phyloP scores from a whole-genome alignment of 2,888 invertebrate species.

The Choreutis nemorana region DNA sequence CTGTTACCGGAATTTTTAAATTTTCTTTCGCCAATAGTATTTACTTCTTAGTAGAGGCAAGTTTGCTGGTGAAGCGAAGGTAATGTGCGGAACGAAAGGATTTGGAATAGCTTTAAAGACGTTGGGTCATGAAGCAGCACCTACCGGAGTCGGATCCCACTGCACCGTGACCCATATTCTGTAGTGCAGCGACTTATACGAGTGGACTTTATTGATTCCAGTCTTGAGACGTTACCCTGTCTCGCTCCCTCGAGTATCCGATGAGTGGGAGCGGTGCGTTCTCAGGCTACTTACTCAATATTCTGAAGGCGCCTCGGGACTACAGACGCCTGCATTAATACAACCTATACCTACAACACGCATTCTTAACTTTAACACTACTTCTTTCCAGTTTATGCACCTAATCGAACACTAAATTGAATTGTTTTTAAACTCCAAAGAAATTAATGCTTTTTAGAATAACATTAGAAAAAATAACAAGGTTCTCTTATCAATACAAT shows the following conservation, averaged over 20 bases:
- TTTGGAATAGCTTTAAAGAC: constrained; percentile 18
- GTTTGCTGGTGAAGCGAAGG: constrained; percentile 12
- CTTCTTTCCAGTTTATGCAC: too few species aligned
- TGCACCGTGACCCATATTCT: constrained; percentile 63
- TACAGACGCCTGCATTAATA: constrained; percentile 42
- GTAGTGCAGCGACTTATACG: constrained; percentile 54
- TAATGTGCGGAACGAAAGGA: too few species aligned
- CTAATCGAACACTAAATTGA: too few species aligned
- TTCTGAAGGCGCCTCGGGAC: constrained; percentile 42
- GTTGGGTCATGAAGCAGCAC: constrained; percentile 53
- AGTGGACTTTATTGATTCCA: constrained; percentile 68
- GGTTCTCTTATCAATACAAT: too few species aligned
- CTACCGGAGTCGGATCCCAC: constrained; percentile 32
- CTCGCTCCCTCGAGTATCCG: constrained; percentile 22
- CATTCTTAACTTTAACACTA: too few species aligned
- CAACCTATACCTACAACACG: constrained; percentile 39
- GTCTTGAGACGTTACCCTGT: constrained; percentile 59
- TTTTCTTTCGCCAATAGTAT: too few species aligned
- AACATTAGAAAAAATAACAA: too few species aligned
- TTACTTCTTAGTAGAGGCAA: too few species aligned
- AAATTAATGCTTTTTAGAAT: too few species aligned
- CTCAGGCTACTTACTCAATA: constrained; percentile 59
- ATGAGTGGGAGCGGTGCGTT: constrained; percentile 19
- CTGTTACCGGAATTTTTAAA: too few species aligned
- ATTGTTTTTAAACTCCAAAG: too few species aligned